Evolutionary conservation across 2,888 invertebrate species (phyloP).

Genomic region (Homarus gammarus): DNA sequence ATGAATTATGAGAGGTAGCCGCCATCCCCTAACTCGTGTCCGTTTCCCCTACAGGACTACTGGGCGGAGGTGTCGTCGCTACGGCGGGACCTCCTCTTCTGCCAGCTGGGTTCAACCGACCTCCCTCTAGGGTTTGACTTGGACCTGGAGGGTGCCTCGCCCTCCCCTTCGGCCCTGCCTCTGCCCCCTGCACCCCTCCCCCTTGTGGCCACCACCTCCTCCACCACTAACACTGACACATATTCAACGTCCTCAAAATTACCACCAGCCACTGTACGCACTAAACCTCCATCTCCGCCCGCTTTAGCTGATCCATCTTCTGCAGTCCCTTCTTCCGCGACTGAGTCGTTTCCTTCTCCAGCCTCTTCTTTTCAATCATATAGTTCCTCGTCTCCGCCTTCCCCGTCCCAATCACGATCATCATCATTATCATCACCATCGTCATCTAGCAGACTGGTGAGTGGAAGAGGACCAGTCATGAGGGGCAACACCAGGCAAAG

Average conservation of each 20-base stretch:
- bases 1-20: too few relatives aligned
- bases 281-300: neutral
- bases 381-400: neutral
- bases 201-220: slow-evolving; percentile 18
- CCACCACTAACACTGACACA: neutral
- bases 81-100: slow-evolving; percentile 63
- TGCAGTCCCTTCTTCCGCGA: neutral
- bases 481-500: neutral
- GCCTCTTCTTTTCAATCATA: neutral
- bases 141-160: slow-evolving; percentile 24
- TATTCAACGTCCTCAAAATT: neutral
- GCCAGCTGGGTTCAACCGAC: slow-evolving; percentile 62
- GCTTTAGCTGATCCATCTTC: neutral
- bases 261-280: neutral
- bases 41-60: slow-evolving; percentile 63
- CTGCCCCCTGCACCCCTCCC: slow-evolving; percentile 30
- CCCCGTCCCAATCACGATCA: neutral
- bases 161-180: slow-evolving; percentile 20
- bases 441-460: neutral
- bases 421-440: neutral
- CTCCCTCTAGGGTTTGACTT: slow-evolving; percentile 43
- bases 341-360: neutral
- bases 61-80: slow-evolving; percentile 66
- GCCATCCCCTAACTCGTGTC: too few relatives aligned
- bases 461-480: neutral